Conservation (phyloP, 2,888 invertebrate genomes). For the Watsonalla binaria region DNA sequence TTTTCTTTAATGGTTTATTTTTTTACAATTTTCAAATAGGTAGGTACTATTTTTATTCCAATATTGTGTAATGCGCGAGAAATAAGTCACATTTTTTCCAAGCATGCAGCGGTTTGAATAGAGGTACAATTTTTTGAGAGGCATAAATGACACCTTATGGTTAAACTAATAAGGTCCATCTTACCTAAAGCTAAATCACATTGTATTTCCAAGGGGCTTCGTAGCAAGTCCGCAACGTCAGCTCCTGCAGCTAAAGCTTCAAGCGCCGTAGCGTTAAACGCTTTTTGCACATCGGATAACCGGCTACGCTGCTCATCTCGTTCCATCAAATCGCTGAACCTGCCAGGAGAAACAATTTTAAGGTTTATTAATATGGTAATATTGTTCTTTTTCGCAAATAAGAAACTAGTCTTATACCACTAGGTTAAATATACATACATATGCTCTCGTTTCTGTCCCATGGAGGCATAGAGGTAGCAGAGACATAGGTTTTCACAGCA, state of each 20-base stretch:
- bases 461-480: too few relatives aligned
- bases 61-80: too few relatives aligned
- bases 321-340: conserved; percentile 63
- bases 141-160: neutral
- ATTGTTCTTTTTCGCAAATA: neutral
- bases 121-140: neutral
- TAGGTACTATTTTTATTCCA: too few relatives aligned
- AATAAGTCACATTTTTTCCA: too few relatives aligned
- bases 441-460: neutral
- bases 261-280: conserved; percentile 55
- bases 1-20: too few relatives aligned
- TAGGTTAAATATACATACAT: neutral
- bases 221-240: conserved; percentile 50
- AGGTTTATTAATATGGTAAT: neutral
- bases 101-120: too few relatives aligned
- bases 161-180: neutral
- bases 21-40: too few relatives aligned
- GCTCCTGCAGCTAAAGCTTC: conserved; percentile 49
- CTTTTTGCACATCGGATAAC: conserved; percentile 66
- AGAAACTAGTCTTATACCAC: neutral
- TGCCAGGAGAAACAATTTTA: conserved; percentile 17
- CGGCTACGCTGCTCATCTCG: conserved; percentile 58
- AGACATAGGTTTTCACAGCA: too few relatives aligned
- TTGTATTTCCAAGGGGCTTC: conserved; percentile 65
- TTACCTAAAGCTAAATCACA: conserved; percentile 67